Base-by-base conservation (phyloP, 2,113 vertebrate genomes). In the Baryphthengus martii region DNA sequence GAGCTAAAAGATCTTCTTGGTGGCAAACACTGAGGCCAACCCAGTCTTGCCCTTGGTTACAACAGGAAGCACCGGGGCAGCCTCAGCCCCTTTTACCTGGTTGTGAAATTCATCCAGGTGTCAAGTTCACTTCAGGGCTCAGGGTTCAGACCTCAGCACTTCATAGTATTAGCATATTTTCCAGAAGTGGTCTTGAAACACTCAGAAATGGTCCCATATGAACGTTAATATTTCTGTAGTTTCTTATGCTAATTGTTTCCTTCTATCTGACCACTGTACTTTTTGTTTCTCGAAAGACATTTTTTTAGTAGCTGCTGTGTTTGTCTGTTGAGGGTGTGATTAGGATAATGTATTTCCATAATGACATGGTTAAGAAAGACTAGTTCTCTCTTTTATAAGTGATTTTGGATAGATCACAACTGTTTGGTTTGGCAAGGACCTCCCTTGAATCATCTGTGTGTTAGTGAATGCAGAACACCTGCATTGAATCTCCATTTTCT, bases 211-310 rank as follows among this genome's bases (percentile, higher is more conserved):
- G 49, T 78, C 81, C 62, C 47, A 52, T 72, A 37, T 75, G 66
- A 59, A 85, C 85, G n/a, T 85, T 85, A 72, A 7, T 79, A 59
- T 87, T 95, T 87, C 66, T 75, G 4, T 68, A 42, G 31, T 61
- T 77, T 76, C 59, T 63, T 45, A 76, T 66, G n/a, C 26, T 77
- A 89, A 88, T 93, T 73, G 67, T 62, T 97, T 93, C 86, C 89
- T 74, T 93, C 78, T 86, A 25, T 80, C 63, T 86, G 86, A 40
- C 67, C 25, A 28, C 65, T 89, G 42, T 87, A 74, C 16, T 74
- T 66, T 74, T 37, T 7, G 0, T 70, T 79, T 85, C 67, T 91
- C 80, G 50, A 90, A 83, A 53, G 63, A 63, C 55, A 67, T 13
- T 10, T 58, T 80, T 93, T 85, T 73, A 70, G 70, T 91, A 66